These are phyloP conservation scores for Cantharis rufa DNA, from an alignment of 2,888 invertebrate genomes.

Conservation along the genomic window DNA sequence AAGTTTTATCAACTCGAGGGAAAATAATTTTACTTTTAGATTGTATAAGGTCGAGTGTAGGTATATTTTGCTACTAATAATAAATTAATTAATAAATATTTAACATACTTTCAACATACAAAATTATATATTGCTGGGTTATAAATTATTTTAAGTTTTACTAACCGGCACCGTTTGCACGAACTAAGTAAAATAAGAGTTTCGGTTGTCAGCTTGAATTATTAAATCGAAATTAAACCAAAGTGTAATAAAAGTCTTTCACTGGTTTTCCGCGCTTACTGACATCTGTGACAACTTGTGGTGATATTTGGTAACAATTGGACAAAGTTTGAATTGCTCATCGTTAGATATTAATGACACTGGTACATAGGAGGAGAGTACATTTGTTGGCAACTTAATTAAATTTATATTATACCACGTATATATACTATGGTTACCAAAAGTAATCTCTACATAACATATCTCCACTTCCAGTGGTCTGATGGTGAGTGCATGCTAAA, in stretches of 20 bases:
- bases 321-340: slow-evolving; percentile 10
- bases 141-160: slow-evolving; percentile 3
- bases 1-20: neutral
- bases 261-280: slow-evolving; percentile 16
- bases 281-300: slow-evolving; percentile 22
- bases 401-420: slow-evolving; percentile 46
- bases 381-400: slow-evolving; percentile 41
- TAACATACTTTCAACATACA: neutral
- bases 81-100: neutral
- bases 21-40: neutral
- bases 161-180: neutral
- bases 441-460: slow-evolving; percentile 42
- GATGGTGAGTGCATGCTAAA: slow-evolving; percentile 22
- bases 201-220: slow-evolving; percentile 8
- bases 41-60: neutral
- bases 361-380: slow-evolving; percentile 17
- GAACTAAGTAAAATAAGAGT: slow-evolving; percentile 12
- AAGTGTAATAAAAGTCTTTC: slow-evolving; percentile 13
- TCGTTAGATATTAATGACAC: slow-evolving; percentile 18
- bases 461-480: slow-evolving; percentile 35
- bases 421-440: slow-evolving; percentile 43
- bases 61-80: neutral
- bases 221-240: slow-evolving; percentile 22
- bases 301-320: slow-evolving; percentile 14
- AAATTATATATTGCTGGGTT: neutral